Conservation (phyloP, 2,797 vertebrate species). For the Anisognathus igniventris region DNA sequence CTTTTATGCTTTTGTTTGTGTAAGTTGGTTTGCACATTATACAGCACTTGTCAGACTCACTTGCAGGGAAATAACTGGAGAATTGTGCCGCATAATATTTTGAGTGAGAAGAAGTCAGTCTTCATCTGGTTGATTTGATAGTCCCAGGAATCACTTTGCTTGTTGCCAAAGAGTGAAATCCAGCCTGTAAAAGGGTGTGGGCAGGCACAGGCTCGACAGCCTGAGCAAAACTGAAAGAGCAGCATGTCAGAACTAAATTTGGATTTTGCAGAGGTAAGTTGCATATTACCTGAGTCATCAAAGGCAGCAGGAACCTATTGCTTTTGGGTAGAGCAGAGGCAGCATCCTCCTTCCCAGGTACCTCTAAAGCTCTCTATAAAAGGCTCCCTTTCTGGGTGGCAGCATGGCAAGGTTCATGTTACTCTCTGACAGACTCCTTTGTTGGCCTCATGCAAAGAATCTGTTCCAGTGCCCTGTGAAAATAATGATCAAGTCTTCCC, state of each 20-base stretch:
- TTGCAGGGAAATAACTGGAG: not conserved
- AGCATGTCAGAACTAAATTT: not conserved
- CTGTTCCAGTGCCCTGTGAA: not conserved
- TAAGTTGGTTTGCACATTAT: not conserved
- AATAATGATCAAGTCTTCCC: not conserved
- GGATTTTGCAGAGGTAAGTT: not conserved
- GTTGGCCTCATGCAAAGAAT: not conserved
- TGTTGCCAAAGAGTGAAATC: not conserved
- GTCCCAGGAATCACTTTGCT: not conserved
- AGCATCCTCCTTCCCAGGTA: not conserved
- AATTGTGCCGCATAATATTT: not conserved
- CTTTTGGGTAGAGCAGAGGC: not conserved
- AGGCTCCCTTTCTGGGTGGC: not conserved
- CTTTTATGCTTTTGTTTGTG: not conserved
- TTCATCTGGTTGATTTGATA: not conserved
- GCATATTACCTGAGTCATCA: not conserved
- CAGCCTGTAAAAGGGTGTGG: not conserved
- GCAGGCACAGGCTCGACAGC: fast-evolving
- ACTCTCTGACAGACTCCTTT: not conserved
- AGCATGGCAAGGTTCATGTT: not conserved
- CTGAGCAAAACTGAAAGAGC: not conserved
- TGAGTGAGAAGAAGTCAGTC: not conserved
- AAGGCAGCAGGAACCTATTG: not conserved
- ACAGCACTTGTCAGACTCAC: not conserved
- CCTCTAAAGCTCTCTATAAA: not conserved